Percentiles rank a stretch among this genome's conserved stretches.
Evolutionary conservation across 1,140 invertebrate species (phyloP).

Genomic region (Paralvinella palmiformis): DNA sequence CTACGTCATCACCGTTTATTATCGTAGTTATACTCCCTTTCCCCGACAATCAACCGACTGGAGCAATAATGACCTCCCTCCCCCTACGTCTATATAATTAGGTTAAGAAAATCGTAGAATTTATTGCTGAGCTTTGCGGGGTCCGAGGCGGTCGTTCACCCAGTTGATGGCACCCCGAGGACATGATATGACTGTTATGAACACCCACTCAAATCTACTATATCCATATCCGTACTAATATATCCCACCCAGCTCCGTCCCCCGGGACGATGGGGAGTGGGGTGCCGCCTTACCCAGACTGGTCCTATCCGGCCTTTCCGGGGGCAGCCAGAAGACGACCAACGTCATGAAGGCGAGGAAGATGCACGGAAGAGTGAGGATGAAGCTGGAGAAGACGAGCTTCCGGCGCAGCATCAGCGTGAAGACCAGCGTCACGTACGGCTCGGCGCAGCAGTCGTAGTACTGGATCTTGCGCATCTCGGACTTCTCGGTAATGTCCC

Average conservation of each 20-base stretch:
- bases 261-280: too few species aligned
- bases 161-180: too few species aligned
- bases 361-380: slow-evolving; percentile 25
- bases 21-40: too few species aligned
- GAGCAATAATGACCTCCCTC: too few species aligned
- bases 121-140: too few species aligned
- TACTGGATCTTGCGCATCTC: background rate
- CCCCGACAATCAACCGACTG: too few species aligned
- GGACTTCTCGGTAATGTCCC: background rate
- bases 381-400: slow-evolving; percentile 21
- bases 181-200: too few species aligned
- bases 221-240: background rate
- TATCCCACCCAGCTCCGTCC: background rate
- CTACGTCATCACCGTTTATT: too few species aligned
- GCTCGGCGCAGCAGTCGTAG: background rate
- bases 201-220: background rate
- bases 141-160: too few species aligned
- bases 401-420: slow-evolving; percentile 13
- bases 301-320: slow-evolving; percentile 26
- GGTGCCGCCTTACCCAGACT: slow-evolving; percentile 19
- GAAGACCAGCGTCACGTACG: slow-evolving; percentile 11
- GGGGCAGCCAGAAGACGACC: slow-evolving; percentile 28
- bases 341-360: slow-evolving; percentile 23
- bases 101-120: too few species aligned
- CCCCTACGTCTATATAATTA: too few species aligned